Evolutionary conservation across 1,140 invertebrate species (phyloP).

Genomic region (Solen grandis): DNA sequence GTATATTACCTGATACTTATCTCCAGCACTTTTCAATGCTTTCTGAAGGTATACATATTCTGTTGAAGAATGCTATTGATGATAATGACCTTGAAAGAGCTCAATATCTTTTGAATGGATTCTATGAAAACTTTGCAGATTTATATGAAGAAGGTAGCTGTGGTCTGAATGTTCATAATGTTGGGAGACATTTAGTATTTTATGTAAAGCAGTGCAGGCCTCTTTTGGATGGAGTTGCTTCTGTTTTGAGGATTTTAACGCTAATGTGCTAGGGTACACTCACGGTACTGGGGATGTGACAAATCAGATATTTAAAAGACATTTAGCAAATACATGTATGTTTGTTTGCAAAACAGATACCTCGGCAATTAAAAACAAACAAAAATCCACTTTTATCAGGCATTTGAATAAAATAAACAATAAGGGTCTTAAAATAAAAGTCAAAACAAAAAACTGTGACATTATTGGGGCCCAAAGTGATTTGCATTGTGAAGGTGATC

Average conservation of each 20-base stretch:
- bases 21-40: slow-evolving; percentile 11
- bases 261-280: not conserved
- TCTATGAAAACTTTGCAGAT: slow-evolving; percentile 18
- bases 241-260: slow-evolving; percentile 36
- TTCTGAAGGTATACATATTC: slow-evolving; percentile 19
- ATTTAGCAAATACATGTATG: not conserved
- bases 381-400: not conserved
- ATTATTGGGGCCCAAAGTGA: not conserved
- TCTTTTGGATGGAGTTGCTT: slow-evolving; percentile 37
- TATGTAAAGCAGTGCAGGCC: slow-evolving; percentile 29
- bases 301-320: slow-evolving; percentile 25
- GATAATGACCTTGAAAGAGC: slow-evolving; percentile 1
- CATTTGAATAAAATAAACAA: not conserved
- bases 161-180: slow-evolving; percentile 45
- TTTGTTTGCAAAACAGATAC: not conserved
- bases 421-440: not conserved
- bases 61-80: slow-evolving; percentile 13
- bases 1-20: slow-evolving; percentile 2
- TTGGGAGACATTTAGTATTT: slow-evolving; percentile 16
- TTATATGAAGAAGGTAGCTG: slow-evolving; percentile 21
- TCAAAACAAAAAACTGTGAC: not conserved
- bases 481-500: not conserved
- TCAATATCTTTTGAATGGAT: slow-evolving; percentile 14
- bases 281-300: slow-evolving; percentile 24
- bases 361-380: not conserved